phyloP scores from a whole-genome alignment of 2,113 vertebrate genomes.

The Chiloscyllium plagiosum region DNA sequence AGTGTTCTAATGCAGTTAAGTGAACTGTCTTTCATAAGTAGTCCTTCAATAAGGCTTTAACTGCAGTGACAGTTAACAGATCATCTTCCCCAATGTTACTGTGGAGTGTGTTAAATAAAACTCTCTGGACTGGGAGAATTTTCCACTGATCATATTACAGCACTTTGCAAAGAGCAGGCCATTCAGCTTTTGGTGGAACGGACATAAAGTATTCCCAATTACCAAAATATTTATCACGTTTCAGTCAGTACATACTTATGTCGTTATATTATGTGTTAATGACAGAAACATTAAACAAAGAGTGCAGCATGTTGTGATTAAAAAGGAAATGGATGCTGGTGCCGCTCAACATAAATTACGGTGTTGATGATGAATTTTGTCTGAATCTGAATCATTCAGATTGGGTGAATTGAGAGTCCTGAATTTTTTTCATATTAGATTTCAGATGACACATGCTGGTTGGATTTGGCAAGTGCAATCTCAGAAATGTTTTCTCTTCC shows the following conservation, averaged over 20 bases:
- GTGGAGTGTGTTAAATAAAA: slow-evolving; percentile 3
- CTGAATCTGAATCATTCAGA: background rate
- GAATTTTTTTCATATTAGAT: background rate
- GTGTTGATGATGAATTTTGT: background rate
- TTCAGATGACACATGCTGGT: slow-evolving; percentile 8
- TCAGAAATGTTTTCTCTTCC: background rate
- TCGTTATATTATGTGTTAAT: background rate
- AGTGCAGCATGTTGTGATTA: background rate
- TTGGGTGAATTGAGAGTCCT: background rate
- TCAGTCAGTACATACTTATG: background rate
- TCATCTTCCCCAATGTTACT: slow-evolving; percentile 8
- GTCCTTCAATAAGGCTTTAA: background rate
- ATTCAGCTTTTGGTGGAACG: background rate
- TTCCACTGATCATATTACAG: slow-evolving; percentile 29
- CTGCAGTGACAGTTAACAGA: background rate
- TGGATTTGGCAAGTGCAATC: background rate
- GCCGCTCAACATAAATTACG: background rate
- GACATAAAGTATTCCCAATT: background rate
- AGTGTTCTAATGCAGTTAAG: background rate
- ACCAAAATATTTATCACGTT: background rate
- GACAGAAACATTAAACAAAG: background rate
- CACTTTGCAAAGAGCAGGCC: background rate
- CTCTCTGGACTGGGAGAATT: background rate
- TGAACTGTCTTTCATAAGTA: background rate
- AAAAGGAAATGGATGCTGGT: background rate